Percentiles rank a stretch among this genome's conserved stretches.
Evolutionary conservation across 2,888 invertebrate species (phyloP).

Genomic region (Boloria selene): DNA sequence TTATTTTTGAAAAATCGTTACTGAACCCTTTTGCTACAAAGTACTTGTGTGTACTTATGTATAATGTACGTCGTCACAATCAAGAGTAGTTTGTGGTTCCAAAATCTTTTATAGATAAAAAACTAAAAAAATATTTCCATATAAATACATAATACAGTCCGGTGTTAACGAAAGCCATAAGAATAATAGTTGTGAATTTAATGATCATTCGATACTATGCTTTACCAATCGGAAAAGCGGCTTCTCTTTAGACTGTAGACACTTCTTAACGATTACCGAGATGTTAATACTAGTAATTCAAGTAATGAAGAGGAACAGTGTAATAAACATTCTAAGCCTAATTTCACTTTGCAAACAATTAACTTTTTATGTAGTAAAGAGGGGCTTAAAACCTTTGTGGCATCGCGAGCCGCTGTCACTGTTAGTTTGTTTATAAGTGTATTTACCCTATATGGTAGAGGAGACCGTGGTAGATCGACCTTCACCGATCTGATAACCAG

Average conservation of each 20-base stretch:
- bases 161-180: background rate
- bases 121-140: background rate
- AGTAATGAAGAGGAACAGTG: constrained; percentile 1
- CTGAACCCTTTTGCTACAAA: too few relatives aligned
- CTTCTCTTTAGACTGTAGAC: background rate
- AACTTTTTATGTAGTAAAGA: background rate
- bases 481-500: too few relatives aligned
- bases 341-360: constrained; percentile 1
- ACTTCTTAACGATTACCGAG: constrained; percentile 10
- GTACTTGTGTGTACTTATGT: too few relatives aligned
- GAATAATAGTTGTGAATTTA: constrained; percentile 8
- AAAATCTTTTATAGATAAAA: too few relatives aligned
- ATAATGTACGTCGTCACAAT: too few relatives aligned
- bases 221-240: constrained; percentile 22
- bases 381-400: too few relatives aligned
- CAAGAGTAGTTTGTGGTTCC: too few relatives aligned
- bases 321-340: background rate
- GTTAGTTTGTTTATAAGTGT: too few relatives aligned
- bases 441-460: too few relatives aligned
- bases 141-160: background rate
- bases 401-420: too few relatives aligned
- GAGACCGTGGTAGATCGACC: too few relatives aligned
- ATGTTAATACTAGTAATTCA: constrained; percentile 6
- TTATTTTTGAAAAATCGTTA: too few relatives aligned
- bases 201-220: constrained; percentile 15